Evolutionary conservation across 2,113 vertebrate species (phyloP).

Genomic region (Larimichthys polyactis): DNA sequence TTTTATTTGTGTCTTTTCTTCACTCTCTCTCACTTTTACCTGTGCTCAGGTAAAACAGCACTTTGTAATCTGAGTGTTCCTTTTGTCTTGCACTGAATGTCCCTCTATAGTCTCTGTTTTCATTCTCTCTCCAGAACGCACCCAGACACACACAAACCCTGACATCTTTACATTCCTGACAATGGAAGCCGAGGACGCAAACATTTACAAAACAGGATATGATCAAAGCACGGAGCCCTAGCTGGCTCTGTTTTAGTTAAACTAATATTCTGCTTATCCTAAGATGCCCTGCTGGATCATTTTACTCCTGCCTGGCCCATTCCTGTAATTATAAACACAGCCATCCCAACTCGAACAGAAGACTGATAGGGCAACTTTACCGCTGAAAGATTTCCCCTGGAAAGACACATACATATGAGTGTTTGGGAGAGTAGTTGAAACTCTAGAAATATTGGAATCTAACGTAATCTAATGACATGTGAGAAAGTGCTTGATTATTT

Average conservation of each 20-base stretch:
- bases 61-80: background rate
- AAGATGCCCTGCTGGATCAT: conserved; percentile 21
- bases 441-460: background rate
- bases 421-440: background rate
- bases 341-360: background rate
- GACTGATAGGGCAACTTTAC: conserved; percentile 16
- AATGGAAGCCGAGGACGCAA: conserved; percentile 14
- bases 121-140: background rate
- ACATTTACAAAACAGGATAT: conserved; percentile 37
- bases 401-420: background rate
- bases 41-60: background rate
- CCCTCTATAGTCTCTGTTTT: conserved; percentile 1
- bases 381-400: background rate
- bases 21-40: background rate
- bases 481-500: background rate
- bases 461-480: background rate
- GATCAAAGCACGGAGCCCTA: background rate
- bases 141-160: conserved; percentile 5
- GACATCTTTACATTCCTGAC: conserved; percentile 14
- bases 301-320: conserved; percentile 17
- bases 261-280: conserved; percentile 39
- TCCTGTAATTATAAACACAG: conserved; percentile 36
- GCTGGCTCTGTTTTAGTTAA: conserved; percentile 25
- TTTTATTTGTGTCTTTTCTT: background rate
- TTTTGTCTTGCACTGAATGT: background rate